Conservation (phyloP, 2,113 vertebrate genomes). For the Phyllopteryx taeniolatus region DNA sequence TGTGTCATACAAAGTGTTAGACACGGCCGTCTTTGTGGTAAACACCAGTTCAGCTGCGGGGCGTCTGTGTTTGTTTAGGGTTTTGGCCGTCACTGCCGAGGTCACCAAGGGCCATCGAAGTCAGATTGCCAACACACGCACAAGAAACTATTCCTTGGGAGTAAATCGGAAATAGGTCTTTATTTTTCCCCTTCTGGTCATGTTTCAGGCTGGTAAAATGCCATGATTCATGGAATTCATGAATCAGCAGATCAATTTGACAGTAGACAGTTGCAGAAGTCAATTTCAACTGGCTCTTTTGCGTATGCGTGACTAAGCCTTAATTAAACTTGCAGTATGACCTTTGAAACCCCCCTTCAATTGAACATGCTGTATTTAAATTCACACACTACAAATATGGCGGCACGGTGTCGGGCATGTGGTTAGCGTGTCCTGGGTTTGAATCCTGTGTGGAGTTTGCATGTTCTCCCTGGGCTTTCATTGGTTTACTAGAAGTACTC, state of each 20-base stretch:
- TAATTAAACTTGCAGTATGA: neutral
- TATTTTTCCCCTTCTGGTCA: neutral
- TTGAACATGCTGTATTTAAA: neutral
- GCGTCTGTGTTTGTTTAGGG: slow-evolving; percentile 17
- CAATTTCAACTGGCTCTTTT: neutral
- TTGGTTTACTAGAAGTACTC: neutral
- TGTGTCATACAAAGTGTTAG: slow-evolving; percentile 12
- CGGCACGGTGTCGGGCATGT: neutral
- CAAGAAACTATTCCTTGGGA: neutral
- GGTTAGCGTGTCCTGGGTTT: neutral
- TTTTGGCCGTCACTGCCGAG: slow-evolving; percentile 17
- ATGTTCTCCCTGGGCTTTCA: neutral
- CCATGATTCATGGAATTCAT: neutral
- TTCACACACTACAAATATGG: too few relatives aligned
- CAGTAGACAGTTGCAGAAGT: neutral
- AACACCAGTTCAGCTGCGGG: neutral
- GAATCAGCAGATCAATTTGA: neutral
- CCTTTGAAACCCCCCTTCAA: neutral
- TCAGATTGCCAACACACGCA: slow-evolving; percentile 19
- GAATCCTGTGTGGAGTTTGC: neutral
- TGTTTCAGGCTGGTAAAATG: neutral
- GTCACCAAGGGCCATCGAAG: slow-evolving; percentile 2
- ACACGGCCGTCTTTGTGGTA: slow-evolving; percentile 8
- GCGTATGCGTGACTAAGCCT: neutral
- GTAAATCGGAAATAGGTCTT: neutral